Evolutionary conservation across 2,888 invertebrate species (phyloP).

Genomic region (Cerastis rubricosa): DNA sequence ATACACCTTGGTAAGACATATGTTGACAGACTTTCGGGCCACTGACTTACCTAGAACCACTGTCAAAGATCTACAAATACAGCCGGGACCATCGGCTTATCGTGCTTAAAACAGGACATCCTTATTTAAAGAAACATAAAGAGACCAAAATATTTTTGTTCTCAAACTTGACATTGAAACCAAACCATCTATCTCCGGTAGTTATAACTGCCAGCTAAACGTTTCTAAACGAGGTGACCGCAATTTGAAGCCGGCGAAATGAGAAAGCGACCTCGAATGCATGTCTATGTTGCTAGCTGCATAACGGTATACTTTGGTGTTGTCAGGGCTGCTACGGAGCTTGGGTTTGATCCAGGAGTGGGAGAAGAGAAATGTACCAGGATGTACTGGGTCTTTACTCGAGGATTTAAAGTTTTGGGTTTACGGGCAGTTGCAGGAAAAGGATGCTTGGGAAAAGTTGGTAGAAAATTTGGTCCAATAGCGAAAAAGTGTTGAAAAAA

Average conservation of each 20-base stretch:
- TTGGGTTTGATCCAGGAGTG: constrained; percentile 15
- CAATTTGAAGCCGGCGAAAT: constrained; percentile 71
- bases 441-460: background rate
- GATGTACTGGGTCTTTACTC: too few species aligned
- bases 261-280: constrained; percentile 78
- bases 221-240: constrained; percentile 76
- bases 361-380: background rate
- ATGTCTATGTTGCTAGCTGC: constrained; percentile 69
- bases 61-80: too few species aligned
- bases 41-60: too few species aligned
- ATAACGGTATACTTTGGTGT: constrained; percentile 67
- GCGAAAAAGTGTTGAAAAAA: background rate
- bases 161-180: constrained; percentile 66
- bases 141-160: constrained; percentile 21
- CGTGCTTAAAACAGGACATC: background rate
- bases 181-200: constrained; percentile 61
- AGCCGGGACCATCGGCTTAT: too few species aligned
- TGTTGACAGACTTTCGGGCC: too few species aligned
- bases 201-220: constrained; percentile 59
- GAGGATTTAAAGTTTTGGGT: too few species aligned
- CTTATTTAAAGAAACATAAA: background rate
- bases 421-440: background rate
- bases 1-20: too few species aligned
- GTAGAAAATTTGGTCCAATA: background rate
- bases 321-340: constrained; percentile 60